phyloP scores from a whole-genome alignment of 2,113 vertebrate species.

The Megaceryle maxima region DNA sequence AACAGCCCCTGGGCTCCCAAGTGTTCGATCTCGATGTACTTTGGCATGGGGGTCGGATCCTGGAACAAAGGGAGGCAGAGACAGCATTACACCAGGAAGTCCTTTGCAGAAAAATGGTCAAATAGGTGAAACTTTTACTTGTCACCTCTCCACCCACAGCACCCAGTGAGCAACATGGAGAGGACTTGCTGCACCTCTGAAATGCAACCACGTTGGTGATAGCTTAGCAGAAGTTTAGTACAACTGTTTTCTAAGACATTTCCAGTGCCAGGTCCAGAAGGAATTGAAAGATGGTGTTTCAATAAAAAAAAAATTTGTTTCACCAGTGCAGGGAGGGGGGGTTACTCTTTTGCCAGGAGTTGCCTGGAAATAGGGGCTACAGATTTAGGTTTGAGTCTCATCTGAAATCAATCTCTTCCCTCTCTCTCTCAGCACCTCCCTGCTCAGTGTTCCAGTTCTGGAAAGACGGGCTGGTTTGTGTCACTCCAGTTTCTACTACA shows the following conservation, averaged over 20 bases:
- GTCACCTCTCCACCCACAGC: not conserved
- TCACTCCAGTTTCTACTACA: rapidly evolving
- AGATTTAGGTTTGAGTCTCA: not conserved
- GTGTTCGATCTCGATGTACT: slow-evolving; percentile 85
- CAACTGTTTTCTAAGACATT: not conserved
- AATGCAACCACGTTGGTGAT: not conserved
- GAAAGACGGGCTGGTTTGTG: not conserved
- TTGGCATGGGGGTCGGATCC: slow-evolving; percentile 77
- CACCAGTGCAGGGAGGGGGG: not conserved
- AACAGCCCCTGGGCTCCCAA: slow-evolving; percentile 80
- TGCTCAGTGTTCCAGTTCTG: not conserved
- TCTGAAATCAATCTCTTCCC: not conserved
- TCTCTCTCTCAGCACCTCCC: not conserved
- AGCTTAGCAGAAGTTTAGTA: not conserved
- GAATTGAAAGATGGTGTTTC: not conserved
- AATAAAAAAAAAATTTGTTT: not conserved
- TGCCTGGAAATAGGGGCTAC: not conserved
- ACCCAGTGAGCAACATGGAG: not conserved
- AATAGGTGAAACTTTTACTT: rapidly evolving
- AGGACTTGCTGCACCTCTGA: not conserved
- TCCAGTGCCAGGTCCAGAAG: not conserved
- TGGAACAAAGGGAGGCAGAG: not conserved
- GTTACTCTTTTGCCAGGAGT: not conserved
- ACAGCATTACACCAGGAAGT: not conserved
- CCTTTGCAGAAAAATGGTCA: not conserved